phyloP scores from a whole-genome alignment of 1,140 invertebrate genomes.

The Camponotus pennsylvanicus region DNA sequence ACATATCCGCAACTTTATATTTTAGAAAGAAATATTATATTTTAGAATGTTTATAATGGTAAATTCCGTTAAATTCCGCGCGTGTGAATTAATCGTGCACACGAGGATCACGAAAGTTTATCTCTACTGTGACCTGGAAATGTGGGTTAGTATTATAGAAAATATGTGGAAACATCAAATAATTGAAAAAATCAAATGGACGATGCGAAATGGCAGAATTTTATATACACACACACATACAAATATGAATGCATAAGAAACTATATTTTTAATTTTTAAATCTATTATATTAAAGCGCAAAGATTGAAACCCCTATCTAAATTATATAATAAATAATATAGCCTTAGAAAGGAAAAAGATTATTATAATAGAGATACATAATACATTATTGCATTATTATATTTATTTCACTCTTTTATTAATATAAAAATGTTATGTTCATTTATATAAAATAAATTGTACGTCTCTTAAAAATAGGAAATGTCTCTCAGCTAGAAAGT shows the following conservation, averaged over 20 bases:
- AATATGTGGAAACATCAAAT: neutral
- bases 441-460: neutral
- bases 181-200: constrained; percentile 19
- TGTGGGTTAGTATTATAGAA: constrained; percentile 55
- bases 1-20: constrained; percentile 7
- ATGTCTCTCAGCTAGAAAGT: neutral
- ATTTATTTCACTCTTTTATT: too few species aligned
- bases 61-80: neutral
- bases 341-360: too few species aligned
- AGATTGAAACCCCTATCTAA: neutral
- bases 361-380: too few species aligned
- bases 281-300: neutral
- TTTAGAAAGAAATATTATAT: constrained; percentile 13
- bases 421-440: too few species aligned
- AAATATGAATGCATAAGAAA: too few species aligned
- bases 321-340: neutral
- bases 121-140: neutral
- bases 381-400: too few species aligned
- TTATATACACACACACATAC: neutral
- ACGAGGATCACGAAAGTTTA: neutral
- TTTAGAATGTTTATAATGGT: constrained; percentile 18
- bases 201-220: neutral
- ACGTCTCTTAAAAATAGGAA: neutral
- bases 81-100: neutral
- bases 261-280: too few species aligned